Evolutionary conservation across 2,113 vertebrate species (phyloP).

Genomic region (Hemichromis elongatus): DNA sequence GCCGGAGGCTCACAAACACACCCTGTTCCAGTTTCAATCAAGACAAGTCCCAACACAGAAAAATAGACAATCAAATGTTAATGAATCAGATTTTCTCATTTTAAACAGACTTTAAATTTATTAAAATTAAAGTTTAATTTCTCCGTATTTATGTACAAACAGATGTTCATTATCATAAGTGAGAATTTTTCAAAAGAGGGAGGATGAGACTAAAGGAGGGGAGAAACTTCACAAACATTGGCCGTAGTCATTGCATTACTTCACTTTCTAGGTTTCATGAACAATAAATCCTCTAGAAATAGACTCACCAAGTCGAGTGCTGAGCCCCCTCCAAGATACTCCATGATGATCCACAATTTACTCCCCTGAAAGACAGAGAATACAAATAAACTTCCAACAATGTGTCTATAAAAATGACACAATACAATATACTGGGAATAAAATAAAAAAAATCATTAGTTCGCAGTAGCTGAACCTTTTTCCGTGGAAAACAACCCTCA

Average conservation of each 20-base stretch:
- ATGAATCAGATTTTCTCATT: neutral
- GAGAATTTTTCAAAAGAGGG: neutral
- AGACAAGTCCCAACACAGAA: neutral
- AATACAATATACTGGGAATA: neutral
- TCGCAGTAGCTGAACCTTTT: neutral
- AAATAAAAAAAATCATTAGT: neutral
- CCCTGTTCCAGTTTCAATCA: neutral
- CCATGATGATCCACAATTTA: conserved; percentile 72
- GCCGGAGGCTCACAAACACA: neutral
- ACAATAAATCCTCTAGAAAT: neutral
- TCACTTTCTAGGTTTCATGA: neutral
- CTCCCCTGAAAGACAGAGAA: conserved; percentile 47
- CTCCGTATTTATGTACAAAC: neutral
- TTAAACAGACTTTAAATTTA: neutral
- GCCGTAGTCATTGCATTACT: neutral
- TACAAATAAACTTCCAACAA: neutral
- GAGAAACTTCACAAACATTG: neutral
- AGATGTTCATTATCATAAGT: neutral
- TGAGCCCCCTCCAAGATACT: conserved; percentile 67
- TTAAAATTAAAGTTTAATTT: neutral
- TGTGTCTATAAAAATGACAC: neutral
- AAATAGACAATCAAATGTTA: neutral
- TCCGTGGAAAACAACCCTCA: neutral
- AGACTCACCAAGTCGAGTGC: conserved; percentile 66
- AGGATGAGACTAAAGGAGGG: neutral